phyloP scores from a whole-genome alignment of 2,797 vertebrate species.

The Phyllotis vaccarum region DNA sequence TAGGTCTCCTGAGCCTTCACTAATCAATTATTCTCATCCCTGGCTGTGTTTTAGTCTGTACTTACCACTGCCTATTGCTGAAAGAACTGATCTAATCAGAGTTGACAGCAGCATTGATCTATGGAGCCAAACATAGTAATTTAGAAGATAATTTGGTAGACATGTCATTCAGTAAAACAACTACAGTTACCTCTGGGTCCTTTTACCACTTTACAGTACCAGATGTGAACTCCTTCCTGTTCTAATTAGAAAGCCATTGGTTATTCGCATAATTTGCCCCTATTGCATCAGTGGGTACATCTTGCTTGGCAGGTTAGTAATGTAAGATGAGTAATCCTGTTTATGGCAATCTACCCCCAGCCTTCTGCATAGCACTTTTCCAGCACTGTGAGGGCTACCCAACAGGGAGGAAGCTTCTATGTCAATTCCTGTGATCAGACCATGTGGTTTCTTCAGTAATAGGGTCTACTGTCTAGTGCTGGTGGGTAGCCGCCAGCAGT shows the following conservation, averaged over 20 bases:
- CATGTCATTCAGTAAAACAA: background rate
- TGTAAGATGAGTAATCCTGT: background rate
- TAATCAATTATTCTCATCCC: background rate
- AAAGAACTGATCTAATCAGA: background rate
- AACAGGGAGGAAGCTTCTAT: background rate
- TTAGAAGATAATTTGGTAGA: conserved; percentile 13
- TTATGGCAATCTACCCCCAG: background rate
- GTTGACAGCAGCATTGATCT: background rate
- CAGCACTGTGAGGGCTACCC: background rate
- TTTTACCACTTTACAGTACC: background rate
- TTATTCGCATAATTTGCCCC: background rate
- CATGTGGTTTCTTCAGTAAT: background rate
- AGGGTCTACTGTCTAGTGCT: background rate
- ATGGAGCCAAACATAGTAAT: background rate
- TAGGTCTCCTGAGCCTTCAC: background rate
- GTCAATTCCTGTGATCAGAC: background rate
- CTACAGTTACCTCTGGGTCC: background rate
- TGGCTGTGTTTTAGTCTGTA: background rate
- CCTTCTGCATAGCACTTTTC: background rate
- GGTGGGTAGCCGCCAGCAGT: background rate
- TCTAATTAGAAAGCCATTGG: background rate
- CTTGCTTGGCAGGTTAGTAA: background rate
- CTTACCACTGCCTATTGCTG: background rate
- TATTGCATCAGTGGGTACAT: background rate
- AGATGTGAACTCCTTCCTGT: background rate